These are phyloP conservation scores for Drosophila ochracea DNA, from an alignment of 2,888 invertebrate species.

Conservation along the genomic window DNA sequence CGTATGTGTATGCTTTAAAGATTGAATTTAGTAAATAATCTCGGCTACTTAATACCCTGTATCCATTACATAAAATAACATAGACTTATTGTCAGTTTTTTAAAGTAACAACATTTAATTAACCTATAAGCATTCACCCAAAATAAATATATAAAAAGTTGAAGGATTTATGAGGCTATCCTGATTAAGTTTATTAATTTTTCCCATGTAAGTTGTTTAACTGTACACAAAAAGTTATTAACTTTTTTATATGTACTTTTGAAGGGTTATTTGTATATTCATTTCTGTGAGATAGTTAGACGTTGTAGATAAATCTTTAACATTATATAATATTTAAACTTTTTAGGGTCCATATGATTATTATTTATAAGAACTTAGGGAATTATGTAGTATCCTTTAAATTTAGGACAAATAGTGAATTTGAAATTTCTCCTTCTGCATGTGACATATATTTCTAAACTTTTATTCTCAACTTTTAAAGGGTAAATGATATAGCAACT, in stretches of 20 bases:
- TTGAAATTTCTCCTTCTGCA: neutral
- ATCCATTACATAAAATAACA: neutral
- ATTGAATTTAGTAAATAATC: neutral
- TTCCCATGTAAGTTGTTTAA: neutral
- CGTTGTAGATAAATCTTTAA: neutral
- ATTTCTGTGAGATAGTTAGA: too few species aligned
- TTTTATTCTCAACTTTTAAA: neutral
- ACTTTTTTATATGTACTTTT: neutral
- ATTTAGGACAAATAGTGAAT: neutral
- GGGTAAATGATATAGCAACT: neutral
- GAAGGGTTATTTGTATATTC: too few species aligned
- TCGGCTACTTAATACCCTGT: neutral
- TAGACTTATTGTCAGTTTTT: neutral
- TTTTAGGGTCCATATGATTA: neutral
- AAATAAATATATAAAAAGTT: neutral
- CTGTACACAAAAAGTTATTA: neutral
- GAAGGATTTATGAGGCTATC: neutral
- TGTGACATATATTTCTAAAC: neutral
- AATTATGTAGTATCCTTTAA: neutral
- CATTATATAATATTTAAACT: neutral
- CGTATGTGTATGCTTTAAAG: conserved; percentile 87
- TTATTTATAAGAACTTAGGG: too few species aligned
- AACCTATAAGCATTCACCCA: neutral
- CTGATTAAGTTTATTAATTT: neutral
- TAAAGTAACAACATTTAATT: neutral